Conservation (phyloP, 1,140 invertebrate species). For the Magallana gigas region DNA sequence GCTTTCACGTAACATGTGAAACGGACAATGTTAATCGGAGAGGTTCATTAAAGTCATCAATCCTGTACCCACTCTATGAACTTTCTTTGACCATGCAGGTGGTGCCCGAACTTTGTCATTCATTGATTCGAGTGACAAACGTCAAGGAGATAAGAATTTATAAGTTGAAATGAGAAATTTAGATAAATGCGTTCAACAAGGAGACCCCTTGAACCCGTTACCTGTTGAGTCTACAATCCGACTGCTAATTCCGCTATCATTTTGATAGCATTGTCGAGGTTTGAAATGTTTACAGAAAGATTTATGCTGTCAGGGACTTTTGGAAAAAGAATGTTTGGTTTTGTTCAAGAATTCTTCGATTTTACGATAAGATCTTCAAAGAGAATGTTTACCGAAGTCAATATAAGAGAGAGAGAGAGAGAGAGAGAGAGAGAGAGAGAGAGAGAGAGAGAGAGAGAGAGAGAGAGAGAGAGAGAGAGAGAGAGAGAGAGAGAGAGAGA, state of each 20-base stretch:
- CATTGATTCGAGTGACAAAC: not conserved
- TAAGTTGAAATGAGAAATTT: not conserved
- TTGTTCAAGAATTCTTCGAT: not conserved
- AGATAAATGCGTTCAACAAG: slow-evolving; percentile 25
- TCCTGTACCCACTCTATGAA: too few relatives aligned
- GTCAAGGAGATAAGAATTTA: not conserved
- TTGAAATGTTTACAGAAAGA: not conserved
- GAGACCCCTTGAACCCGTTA: slow-evolving; percentile 2
- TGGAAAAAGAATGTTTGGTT: not conserved
- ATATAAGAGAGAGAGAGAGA: not conserved
- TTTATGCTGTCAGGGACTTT: slow-evolving; percentile 5
- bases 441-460: not conserved
- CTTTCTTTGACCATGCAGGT: not conserved
- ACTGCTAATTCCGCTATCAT: not conserved
- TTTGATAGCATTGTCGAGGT: not conserved
- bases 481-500: not conserved
- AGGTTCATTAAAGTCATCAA: too few relatives aligned
- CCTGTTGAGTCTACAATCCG: not conserved
- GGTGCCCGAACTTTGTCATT: not conserved
- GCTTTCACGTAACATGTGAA: too few relatives aligned
- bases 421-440: not conserved
- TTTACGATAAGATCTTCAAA: slow-evolving; percentile 19
- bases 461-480: not conserved
- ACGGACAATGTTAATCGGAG: too few relatives aligned
- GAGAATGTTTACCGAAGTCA: not conserved